Percentiles rank a stretch among this genome's conserved stretches.
These are phyloP conservation scores for Pseudorhombus dupliciocellatus DNA, from an alignment of 2,113 vertebrate species.

Conservation along the genomic window DNA sequence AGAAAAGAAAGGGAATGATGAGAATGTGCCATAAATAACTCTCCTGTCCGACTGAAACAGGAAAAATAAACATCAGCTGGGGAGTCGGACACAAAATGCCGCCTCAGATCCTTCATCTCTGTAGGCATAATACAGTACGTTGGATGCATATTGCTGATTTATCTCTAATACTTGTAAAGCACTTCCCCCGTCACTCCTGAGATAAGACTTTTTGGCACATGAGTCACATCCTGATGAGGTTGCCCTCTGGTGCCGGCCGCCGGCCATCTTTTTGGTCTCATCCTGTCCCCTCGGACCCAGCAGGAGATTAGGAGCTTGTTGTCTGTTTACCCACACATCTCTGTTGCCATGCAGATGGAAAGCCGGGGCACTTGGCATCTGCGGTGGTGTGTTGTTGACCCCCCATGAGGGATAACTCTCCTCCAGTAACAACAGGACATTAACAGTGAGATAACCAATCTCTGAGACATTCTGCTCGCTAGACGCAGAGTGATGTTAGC, in stretches of 20 bases:
- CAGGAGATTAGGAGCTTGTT: slow-evolving; percentile 73
- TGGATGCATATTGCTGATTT: slow-evolving; percentile 56
- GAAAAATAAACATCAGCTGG: slow-evolving; percentile 19
- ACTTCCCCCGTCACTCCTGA: slow-evolving; percentile 62
- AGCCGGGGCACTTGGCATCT: slow-evolving; percentile 62
- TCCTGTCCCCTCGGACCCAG: slow-evolving; percentile 68
- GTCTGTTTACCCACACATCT: slow-evolving; percentile 71
- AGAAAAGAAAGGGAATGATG: slow-evolving; percentile 3
- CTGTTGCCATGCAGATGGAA: slow-evolving; percentile 71
- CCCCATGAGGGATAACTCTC: slow-evolving; percentile 59
- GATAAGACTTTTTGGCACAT: slow-evolving; percentile 65
- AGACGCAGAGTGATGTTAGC: slow-evolving; percentile 33
- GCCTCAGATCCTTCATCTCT: slow-evolving; percentile 25
- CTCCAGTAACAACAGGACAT: slow-evolving; percentile 68
- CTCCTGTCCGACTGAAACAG: not conserved
- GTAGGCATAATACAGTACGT: slow-evolving; percentile 42
- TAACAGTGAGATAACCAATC: slow-evolving; percentile 62
- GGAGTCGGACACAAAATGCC: slow-evolving; percentile 16
- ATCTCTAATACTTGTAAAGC: slow-evolving; percentile 65
- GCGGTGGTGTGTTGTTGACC: slow-evolving; percentile 39
- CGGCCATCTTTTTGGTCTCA: slow-evolving; percentile 61
- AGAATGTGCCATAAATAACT: slow-evolving; percentile 13
- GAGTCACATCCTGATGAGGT: slow-evolving; percentile 68
- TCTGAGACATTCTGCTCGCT: slow-evolving; percentile 34
- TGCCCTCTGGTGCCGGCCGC: slow-evolving; percentile 57